Evolutionary conservation across 92 coral and sea anemone genomes (phyloP).

Genomic region (Parazoanthus darwini): DNA sequence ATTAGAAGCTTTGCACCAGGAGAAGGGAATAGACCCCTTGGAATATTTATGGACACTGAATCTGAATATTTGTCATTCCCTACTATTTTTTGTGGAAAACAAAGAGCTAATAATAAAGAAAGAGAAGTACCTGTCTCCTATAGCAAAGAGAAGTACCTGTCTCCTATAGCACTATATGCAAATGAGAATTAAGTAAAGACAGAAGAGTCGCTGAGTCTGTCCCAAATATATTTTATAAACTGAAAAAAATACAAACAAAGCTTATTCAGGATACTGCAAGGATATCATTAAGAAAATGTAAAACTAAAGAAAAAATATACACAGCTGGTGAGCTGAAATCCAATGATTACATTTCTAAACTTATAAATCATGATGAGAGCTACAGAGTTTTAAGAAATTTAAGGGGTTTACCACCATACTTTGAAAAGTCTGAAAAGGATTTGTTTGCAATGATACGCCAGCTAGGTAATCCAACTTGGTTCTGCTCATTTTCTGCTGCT

Average conservation of each 20-base stretch:
- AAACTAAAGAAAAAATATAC: constrained; percentile 58
- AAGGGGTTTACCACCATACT: constrained; percentile 58
- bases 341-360: constrained; percentile 39
- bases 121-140: constrained; percentile 49
- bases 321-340: constrained; percentile 56
- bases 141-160: constrained; percentile 50
- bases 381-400: constrained; percentile 57
- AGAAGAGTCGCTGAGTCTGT: constrained; percentile 60
- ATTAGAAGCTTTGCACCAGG: constrained; percentile 54
- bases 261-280: constrained; percentile 56
- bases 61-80: constrained; percentile 65
- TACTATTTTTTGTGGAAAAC: constrained; percentile 63
- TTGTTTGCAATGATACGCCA: constrained; percentile 69
- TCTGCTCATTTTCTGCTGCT: constrained; percentile 60
- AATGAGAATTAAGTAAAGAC: constrained; percentile 57
- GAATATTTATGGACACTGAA: constrained; percentile 60
- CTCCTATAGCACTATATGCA: constrained; percentile 50
- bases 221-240: constrained; percentile 55
- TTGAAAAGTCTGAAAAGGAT: constrained; percentile 59
- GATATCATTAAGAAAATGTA: constrained; percentile 51
- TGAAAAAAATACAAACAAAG: constrained; percentile 57
- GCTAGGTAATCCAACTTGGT: constrained; percentile 64
- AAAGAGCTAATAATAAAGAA: constrained; percentile 40
- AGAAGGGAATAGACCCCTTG: constrained; percentile 54
- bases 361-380: constrained; percentile 58